Conservation (phyloP, 2,113 vertebrate species). For the Pluvialis apricaria region DNA sequence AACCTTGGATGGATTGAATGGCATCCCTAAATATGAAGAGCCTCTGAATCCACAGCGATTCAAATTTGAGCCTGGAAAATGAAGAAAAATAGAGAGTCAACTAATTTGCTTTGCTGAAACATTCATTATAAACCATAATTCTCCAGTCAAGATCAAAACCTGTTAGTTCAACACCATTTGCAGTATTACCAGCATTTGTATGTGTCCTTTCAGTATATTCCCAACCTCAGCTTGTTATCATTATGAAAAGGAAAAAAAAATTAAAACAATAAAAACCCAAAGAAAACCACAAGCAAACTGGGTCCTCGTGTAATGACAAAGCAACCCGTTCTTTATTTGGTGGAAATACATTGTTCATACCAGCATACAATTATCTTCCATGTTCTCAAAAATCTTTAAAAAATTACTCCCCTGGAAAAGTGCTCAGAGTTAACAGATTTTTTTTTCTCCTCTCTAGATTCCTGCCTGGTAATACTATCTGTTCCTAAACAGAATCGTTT, state of each 20-base stretch:
- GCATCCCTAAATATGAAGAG: conserved; percentile 89
- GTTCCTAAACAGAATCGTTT: not conserved
- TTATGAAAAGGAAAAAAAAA: not conserved
- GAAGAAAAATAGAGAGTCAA: not conserved
- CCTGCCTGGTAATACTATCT: not conserved
- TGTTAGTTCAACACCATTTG: not conserved
- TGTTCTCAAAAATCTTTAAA: not conserved
- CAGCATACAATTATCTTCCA: not conserved
- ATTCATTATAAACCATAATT: not conserved
- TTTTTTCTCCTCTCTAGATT: not conserved
- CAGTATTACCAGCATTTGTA: not conserved
- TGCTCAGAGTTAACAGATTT: not conserved
- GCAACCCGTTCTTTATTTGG: not conserved
- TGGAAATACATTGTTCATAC: not conserved
- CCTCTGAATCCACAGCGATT: conserved; percentile 89
- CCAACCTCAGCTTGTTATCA: not conserved
- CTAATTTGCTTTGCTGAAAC: not conserved
- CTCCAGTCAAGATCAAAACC: not conserved
- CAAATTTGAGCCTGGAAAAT: conserved; percentile 81
- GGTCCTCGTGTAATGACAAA: not conserved
- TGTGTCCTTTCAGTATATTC: not conserved
- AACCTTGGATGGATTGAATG: conserved; percentile 89
- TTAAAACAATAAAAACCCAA: not conserved
- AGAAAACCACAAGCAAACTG: not conserved
- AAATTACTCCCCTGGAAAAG: not conserved